Evolutionary conservation across 2,113 vertebrate species (phyloP).

Genomic region (Telmatochromis sp.): DNA sequence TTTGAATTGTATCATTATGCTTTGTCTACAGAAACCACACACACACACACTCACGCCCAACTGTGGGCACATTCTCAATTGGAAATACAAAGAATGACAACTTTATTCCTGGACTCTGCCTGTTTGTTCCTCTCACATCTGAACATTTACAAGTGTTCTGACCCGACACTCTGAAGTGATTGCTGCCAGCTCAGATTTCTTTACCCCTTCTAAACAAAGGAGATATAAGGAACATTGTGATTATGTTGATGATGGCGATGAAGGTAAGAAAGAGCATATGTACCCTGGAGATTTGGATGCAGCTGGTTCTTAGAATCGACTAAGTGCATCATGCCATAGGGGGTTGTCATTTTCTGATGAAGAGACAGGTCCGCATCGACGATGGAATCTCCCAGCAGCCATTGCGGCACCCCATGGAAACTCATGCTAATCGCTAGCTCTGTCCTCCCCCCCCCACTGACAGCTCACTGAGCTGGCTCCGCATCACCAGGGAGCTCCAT

Average conservation of each 20-base stretch:
- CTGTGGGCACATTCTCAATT: too few relatives aligned
- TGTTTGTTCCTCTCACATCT: too few relatives aligned
- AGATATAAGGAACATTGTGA: neutral
- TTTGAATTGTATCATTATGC: too few relatives aligned
- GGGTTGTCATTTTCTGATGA: slow-evolving; percentile 66
- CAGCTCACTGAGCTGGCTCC: slow-evolving; percentile 64
- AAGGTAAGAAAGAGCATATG: neutral
- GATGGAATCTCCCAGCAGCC: slow-evolving; percentile 64
- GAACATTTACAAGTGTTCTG: too few relatives aligned
- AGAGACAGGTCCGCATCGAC: slow-evolving; percentile 56
- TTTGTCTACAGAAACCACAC: too few relatives aligned
- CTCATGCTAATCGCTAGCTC: slow-evolving; percentile 64
- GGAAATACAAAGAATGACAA: too few relatives aligned
- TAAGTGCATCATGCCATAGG: slow-evolving; percentile 42
- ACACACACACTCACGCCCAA: too few relatives aligned
- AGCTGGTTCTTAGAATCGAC: slow-evolving; percentile 14
- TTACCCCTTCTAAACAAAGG: too few relatives aligned
- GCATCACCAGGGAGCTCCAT: slow-evolving; percentile 55
- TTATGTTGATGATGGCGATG: neutral
- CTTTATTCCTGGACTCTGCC: too few relatives aligned
- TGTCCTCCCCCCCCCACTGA: slow-evolving; percentile 33
- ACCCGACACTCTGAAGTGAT: too few relatives aligned
- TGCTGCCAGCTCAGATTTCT: too few relatives aligned
- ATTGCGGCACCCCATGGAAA: slow-evolving; percentile 62
- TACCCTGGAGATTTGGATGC: slow-evolving; percentile 28